These are phyloP conservation scores for Nemopilema nomurai DNA, from an alignment of 30 jellyfish, hydroid and myxozoan genomes.

Conservation along the genomic window DNA sequence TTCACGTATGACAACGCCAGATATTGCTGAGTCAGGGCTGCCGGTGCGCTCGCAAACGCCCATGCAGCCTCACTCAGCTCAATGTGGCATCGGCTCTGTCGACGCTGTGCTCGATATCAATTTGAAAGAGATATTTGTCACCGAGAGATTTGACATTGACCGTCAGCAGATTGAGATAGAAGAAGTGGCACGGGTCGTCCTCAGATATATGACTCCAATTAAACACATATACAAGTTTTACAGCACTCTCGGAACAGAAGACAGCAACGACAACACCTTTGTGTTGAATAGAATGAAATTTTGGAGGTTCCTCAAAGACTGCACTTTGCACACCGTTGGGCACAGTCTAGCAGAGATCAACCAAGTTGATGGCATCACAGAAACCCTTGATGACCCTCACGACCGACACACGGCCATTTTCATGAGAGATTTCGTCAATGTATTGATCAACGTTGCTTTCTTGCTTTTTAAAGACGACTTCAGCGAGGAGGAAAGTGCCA, in stretches of 20 bases:
- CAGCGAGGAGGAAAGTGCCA: not conserved
- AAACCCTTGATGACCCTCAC: constrained; percentile 36
- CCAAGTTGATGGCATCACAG: constrained; percentile 25
- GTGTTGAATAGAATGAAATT: constrained; percentile 76
- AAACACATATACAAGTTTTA: constrained; percentile 80
- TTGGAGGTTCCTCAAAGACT: constrained; percentile 83
- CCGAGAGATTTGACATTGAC: constrained; percentile 62
- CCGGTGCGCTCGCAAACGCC: constrained; percentile 82
- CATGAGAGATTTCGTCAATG: constrained; percentile 74
- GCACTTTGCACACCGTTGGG: constrained; percentile 58
- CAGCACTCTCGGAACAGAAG: constrained; percentile 82
- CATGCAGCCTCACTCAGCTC: constrained; percentile 38
- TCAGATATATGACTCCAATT: constrained; percentile 65
- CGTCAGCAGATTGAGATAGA: constrained; percentile 74
- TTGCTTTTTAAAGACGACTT: constrained; percentile 39
- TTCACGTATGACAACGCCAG: constrained; percentile 96
- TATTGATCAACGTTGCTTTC: constrained; percentile 49
- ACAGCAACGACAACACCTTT: constrained; percentile 71
- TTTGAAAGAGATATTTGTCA: constrained; percentile 47
- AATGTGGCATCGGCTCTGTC: constrained; percentile 39
- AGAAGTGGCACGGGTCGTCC: constrained; percentile 43
- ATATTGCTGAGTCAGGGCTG: constrained; percentile 69
- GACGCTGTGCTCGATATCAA: constrained; percentile 74
- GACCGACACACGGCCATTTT: constrained; percentile 46
- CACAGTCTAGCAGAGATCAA: constrained; percentile 58